phyloP scores from a whole-genome alignment of 2,888 invertebrate species.

The Lathronympha strigana region DNA sequence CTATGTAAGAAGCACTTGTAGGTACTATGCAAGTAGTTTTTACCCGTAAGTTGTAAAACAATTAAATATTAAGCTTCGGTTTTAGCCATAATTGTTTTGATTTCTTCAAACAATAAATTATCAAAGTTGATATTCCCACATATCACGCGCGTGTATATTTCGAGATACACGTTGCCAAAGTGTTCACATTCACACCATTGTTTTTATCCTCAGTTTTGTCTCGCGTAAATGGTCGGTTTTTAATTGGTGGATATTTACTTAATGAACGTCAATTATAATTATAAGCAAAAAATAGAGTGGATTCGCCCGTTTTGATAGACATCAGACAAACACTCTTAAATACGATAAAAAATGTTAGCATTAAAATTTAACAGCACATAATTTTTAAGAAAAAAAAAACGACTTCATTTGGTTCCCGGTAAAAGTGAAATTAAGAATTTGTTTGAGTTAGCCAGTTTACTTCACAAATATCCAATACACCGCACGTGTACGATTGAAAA shows the following conservation, averaged over 20 bases:
- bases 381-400: no score
- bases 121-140: slow-evolving; percentile 23
- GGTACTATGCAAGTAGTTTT: no score
- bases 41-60: slow-evolving; percentile 1
- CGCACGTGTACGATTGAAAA: no score
- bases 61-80: slow-evolving; percentile 2
- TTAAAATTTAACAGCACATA: no score
- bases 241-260: slow-evolving; percentile 26
- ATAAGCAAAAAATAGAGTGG: slow-evolving; percentile 14
- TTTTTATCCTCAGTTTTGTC: slow-evolving; percentile 41
- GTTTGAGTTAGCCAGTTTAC: no score
- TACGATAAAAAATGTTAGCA: no score
- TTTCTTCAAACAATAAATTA: slow-evolving; percentile 17
- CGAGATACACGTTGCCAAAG: slow-evolving; percentile 32
- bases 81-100: slow-evolving; percentile 11
- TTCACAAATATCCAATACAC: no score
- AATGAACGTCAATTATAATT: background rate
- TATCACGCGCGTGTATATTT: slow-evolving; percentile 33
- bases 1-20: no score
- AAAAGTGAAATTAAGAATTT: no score
- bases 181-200: slow-evolving; percentile 43
- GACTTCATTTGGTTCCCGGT: no score
- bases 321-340: no score
- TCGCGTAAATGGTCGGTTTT: slow-evolving; percentile 34
- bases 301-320: background rate